A percentile compares a stretch with the other conserved stretches of the same genome.
Evolutionary conservation across 2,888 invertebrate genomes (phyloP).

Genomic region (Tachystola acroxantha): DNA sequence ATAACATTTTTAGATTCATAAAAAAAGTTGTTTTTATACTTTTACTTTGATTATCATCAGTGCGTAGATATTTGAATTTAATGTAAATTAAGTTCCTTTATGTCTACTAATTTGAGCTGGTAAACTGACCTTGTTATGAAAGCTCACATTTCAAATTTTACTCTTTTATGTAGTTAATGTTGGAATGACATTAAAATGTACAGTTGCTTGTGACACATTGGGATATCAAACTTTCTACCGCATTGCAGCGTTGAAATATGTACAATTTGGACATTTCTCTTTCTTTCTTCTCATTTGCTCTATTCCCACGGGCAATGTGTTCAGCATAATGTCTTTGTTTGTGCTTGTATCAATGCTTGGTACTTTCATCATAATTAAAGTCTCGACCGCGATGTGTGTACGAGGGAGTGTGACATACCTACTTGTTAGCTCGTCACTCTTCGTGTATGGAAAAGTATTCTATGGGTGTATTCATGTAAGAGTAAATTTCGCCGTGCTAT

Average conservation of each 20-base stretch:
- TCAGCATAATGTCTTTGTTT: conserved; percentile 25
- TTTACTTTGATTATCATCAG: no score
- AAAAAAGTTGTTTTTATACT: no score
- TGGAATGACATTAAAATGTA: not conserved
- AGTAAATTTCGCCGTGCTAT: no score
- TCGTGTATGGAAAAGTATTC: no score
- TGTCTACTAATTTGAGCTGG: no score
- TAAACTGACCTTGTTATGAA: not conserved
- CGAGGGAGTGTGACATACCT: no score
- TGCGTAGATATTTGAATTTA: no score
- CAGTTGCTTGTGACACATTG: conserved; percentile 17
- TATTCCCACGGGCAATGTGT: conserved; percentile 33
- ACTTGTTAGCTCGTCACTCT: no score
- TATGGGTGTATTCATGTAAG: no score
- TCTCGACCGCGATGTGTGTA: not conserved
- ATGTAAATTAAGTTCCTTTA: no score
- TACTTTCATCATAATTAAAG: conserved; percentile 27
- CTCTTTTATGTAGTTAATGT: not conserved
- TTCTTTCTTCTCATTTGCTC: conserved; percentile 23
- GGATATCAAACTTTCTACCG: conserved; percentile 32
- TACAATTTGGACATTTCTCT: conserved; percentile 20
- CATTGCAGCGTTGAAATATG: conserved; percentile 17
- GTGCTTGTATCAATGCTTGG: conserved; percentile 15
- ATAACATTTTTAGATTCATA: no score
- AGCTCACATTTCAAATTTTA: not conserved